Percentiles rank a stretch among this genome's conserved stretches.
These are phyloP conservation scores for Girardia tigrina DNA, from an alignment of 2,888 invertebrate genomes.

Conservation along the genomic window DNA sequence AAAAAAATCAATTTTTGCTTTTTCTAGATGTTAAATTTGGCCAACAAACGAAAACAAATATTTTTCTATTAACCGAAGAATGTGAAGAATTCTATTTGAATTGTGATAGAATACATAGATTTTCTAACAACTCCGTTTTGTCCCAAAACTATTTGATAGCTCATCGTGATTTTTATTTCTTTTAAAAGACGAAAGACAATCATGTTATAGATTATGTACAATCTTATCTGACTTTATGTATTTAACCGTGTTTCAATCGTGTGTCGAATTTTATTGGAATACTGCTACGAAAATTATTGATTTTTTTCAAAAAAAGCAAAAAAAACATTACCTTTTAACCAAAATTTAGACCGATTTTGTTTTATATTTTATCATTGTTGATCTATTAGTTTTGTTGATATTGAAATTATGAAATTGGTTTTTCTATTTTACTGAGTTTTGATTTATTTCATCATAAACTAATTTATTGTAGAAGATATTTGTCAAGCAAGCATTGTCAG, in stretches of 20 bases:
- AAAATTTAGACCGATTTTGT: constrained; percentile 9
- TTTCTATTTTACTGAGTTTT: no score
- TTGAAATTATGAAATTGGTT: constrained; percentile 8
- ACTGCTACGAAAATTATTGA: neutral
- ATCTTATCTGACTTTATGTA: neutral
- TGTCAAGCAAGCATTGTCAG: no score
- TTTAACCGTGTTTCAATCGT: neutral
- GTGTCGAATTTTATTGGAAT: constrained; percentile 11
- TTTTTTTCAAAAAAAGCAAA: no score
- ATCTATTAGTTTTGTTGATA: constrained; percentile 15
- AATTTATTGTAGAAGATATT: no score
- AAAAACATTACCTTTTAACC: constrained; percentile 19
- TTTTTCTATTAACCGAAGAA: constrained; percentile 14
- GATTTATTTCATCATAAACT: no score
- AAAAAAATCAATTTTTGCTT: no score
- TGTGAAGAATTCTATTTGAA: neutral
- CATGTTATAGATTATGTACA: neutral
- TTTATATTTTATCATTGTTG: constrained; percentile 13
- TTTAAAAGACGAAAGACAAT: neutral
- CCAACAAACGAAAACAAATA: neutral
- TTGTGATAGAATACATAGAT: constrained; percentile 8
- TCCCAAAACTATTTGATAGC: constrained; percentile 17
- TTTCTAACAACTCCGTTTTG: neutral
- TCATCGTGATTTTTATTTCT: constrained; percentile 18
- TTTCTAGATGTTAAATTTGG: constrained; percentile 1